A percentile compares a stretch with the other conserved stretches of the same genome.
phyloP scores from a whole-genome alignment of 2,797 vertebrate species.

The Adrianichthys oophorus region DNA sequence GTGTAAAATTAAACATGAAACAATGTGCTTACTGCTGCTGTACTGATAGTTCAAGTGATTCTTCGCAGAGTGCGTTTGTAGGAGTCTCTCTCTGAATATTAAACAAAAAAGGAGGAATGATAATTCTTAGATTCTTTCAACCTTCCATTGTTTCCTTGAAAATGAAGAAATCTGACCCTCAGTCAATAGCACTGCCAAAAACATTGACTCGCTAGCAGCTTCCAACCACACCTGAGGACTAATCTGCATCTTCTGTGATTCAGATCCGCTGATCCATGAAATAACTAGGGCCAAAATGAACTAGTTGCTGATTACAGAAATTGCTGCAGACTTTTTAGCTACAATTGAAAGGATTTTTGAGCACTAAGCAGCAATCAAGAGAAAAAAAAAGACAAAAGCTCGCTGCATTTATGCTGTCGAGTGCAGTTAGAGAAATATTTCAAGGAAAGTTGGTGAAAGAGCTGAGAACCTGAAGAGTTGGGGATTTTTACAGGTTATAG shows the following conservation, averaged over 20 bases:
- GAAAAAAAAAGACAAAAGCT: background rate
- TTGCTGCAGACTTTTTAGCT: slow-evolving; percentile 32
- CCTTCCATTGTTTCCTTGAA: slow-evolving; percentile 25
- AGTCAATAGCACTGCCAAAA: slow-evolving; percentile 40
- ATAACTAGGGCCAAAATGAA: slow-evolving; percentile 54
- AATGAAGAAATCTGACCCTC: slow-evolving; percentile 39
- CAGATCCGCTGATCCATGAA: slow-evolving; percentile 47
- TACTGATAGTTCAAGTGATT: background rate
- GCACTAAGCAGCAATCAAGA: slow-evolving; percentile 11
- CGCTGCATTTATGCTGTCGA: slow-evolving; percentile 9
- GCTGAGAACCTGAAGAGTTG: slow-evolving; percentile 2
- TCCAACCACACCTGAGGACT: slow-evolving; percentile 21
- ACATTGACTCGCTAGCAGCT: slow-evolving; percentile 46
- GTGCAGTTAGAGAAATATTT: slow-evolving; percentile 1
- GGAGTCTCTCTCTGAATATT: background rate
- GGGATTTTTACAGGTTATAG: background rate
- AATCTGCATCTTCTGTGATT: slow-evolving; percentile 35
- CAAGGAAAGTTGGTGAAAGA: background rate
- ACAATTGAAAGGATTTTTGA: slow-evolving; percentile 25
- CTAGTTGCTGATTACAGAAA: slow-evolving; percentile 47
- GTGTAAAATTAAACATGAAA: background rate
- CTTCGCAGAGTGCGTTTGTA: too few relatives aligned
- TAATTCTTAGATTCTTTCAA: background rate
- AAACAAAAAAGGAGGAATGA: slow-evolving; percentile 15
- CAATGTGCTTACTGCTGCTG: background rate